These are phyloP conservation scores for Psococerastis gibbosa DNA, from an alignment of 2,888 invertebrate genomes.

Conservation along the genomic window DNA sequence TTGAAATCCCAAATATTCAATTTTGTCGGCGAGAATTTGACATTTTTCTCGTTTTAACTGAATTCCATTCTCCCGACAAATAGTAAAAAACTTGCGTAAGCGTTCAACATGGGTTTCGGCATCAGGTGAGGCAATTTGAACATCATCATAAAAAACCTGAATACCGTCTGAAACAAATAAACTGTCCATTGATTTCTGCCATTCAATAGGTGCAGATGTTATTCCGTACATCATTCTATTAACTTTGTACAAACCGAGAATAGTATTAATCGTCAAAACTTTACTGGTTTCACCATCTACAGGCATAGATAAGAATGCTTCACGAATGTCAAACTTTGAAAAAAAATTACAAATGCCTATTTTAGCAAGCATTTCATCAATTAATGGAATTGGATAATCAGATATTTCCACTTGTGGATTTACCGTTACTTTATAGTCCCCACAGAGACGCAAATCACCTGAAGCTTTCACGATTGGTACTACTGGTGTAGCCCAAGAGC, in stretches of 20 bases:
- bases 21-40: conserved; percentile 9
- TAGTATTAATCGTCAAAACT: not conserved
- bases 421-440: conserved; percentile 15
- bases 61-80: not conserved
- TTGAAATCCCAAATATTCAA: conserved; percentile 14
- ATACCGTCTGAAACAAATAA: not conserved
- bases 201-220: not conserved
- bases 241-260: not conserved
- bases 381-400: not conserved
- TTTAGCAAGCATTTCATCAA: not conserved
- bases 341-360: not conserved
- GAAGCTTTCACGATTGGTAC: conserved; percentile 17
- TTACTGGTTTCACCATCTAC: too few species aligned
- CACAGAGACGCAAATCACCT: conserved; percentile 17
- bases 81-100: not conserved
- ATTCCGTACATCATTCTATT: not conserved
- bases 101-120: not conserved
- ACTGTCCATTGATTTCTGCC: not conserved
- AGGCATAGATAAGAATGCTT: not conserved
- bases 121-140: not conserved
- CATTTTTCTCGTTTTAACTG: conserved; percentile 11
- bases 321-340: not conserved
- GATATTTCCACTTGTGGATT: conserved; percentile 12
- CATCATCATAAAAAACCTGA: not conserved
- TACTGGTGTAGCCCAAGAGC: conserved; percentile 17